Evolutionary conservation across 2,797 vertebrate genomes (phyloP), one percentile per base, ranked within the genome.

Genomic region (Ciconia nigra): DNA sequence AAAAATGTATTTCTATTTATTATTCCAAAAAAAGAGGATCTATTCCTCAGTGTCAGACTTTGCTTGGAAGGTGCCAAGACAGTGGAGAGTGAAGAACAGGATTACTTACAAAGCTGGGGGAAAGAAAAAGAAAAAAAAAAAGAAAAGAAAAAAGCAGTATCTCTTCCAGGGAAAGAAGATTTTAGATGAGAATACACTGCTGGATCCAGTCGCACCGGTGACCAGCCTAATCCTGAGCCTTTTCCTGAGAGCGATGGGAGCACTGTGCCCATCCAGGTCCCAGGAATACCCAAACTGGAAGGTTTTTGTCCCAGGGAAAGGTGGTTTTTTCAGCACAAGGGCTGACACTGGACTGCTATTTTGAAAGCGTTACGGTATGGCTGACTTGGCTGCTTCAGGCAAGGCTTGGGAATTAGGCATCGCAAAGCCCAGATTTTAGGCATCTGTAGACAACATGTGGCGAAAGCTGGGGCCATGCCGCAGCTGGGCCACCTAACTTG

Each of bases 1-100:
- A 87, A 96, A 95, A 96, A 95, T 95, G 92, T 79, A 95, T 94
- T 96, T 93, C 87, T 87, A 96, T 94, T 95, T 92, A 66, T 96
- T 95, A 86, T 86, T 88, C 0, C 3, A 13, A 81, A 91, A 93
- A 74, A 92, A 63, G 55, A 87, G 18, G 10, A 86, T 79, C 65
- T 91, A 57, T 93, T 91, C 70, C 83, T 96, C 72, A 86, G 89
- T 66, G 89, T 93, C 79, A 83, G 84, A 89, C 88, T 97, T 96
- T 96, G n/a, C 84, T 95, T 86, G 72, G 82, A 94, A 96, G 87
- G 46, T 93, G 95, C 94, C 95, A 96, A 95, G 90, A 70, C 55
- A 91, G 72, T 3, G 0, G 49, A 94, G 71, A 81, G 13, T 18
- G 42, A 79, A 72, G 80, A 90, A 71, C 37, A 47, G 20, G 37